Evolutionary conservation across 1,140 invertebrate genomes (phyloP).

Genomic region (Hyposmocoma kahamanoa): DNA sequence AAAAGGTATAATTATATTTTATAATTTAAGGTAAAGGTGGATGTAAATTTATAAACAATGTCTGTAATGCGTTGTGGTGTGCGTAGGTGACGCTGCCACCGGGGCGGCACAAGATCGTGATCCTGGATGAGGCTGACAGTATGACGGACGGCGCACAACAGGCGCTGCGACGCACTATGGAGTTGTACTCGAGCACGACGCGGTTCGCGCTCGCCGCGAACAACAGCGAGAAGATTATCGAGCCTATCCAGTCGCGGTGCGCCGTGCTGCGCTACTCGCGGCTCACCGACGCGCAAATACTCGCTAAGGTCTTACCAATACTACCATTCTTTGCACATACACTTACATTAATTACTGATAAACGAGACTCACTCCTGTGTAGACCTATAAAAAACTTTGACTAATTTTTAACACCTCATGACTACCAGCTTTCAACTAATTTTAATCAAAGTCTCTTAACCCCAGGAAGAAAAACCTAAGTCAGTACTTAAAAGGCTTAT

Average conservation of each 20-base stretch:
- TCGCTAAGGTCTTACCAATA: slow-evolving; percentile 82
- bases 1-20: slow-evolving; percentile 77
- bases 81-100: slow-evolving; percentile 89
- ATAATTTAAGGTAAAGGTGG: not conserved
- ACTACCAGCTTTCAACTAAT: too few relatives aligned
- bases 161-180: slow-evolving; percentile 97
- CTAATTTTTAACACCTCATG: too few relatives aligned
- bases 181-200: slow-evolving; percentile 97
- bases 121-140: slow-evolving; percentile 99
- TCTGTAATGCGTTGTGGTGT: not conserved
- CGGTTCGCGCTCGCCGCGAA: slow-evolving; percentile 99
- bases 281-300: slow-evolving; percentile 91
- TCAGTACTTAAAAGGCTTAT: too few relatives aligned
- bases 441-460: too few relatives aligned
- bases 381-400: too few relatives aligned
- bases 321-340: too few relatives aligned
- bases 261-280: slow-evolving; percentile 96
- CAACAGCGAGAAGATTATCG: slow-evolving; percentile 99
- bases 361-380: too few relatives aligned
- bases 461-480: too few relatives aligned
- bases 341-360: too few relatives aligned
- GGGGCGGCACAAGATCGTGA: slow-evolving; percentile 97
- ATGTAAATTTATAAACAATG: not conserved
- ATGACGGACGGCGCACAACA: slow-evolving; percentile 99
- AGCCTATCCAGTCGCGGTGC: slow-evolving; percentile 99